phyloP scores from a whole-genome alignment of 2,113 vertebrate species.

The Pycnonotus jocosus region DNA sequence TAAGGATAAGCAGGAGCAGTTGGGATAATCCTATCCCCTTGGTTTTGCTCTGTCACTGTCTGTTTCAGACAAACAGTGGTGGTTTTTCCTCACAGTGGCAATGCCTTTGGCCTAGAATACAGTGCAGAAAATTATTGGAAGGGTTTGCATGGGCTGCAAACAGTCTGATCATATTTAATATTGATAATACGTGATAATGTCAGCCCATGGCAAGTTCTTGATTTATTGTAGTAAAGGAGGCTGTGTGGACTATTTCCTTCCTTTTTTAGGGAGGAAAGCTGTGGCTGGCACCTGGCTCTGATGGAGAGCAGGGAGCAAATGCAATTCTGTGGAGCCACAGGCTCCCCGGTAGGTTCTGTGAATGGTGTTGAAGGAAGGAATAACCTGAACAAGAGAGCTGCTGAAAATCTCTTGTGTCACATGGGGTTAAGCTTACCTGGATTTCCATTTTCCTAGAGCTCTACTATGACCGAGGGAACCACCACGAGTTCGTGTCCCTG shows the following conservation, averaged over 20 bases:
- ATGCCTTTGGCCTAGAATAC: background rate
- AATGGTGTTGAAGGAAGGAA: background rate
- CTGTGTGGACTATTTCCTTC: background rate
- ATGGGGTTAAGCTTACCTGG: background rate
- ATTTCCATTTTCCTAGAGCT: constrained; percentile 76
- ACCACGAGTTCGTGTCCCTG: constrained; percentile 96
- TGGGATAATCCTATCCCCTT: background rate
- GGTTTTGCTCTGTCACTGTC: background rate
- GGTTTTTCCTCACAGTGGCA: background rate
- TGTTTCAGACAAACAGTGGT: background rate
- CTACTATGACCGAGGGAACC: constrained; percentile 97
- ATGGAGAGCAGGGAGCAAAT: background rate
- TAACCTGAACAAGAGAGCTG: background rate
- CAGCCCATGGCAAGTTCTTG: background rate
- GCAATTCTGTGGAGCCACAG: background rate
- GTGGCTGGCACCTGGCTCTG: background rate
- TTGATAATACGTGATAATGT: background rate
- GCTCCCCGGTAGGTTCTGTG: background rate
- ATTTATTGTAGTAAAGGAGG: background rate
- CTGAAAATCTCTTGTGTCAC: background rate
- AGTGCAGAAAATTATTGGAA: background rate
- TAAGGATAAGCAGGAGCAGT: background rate
- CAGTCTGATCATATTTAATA: background rate
- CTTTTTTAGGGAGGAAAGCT: background rate
- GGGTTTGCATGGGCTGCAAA: background rate